Percentiles rank a stretch among this genome's conserved stretches.
Evolutionary conservation across 2,797 vertebrate genomes (phyloP).

Genomic region (Otus scops): DNA sequence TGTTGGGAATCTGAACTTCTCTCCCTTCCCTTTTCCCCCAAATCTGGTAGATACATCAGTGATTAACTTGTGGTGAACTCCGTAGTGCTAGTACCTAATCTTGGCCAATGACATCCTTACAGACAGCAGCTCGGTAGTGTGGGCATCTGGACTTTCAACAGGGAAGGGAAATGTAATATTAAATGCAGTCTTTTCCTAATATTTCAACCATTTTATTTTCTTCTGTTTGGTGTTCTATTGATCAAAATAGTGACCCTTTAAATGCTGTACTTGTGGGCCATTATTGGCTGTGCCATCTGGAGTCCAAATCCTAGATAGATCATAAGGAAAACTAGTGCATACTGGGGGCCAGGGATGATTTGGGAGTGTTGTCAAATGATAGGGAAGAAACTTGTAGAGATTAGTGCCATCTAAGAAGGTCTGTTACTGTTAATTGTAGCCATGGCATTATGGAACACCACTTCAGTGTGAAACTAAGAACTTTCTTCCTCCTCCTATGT

Average conservation of each 20-base stretch:
- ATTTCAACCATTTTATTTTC: not conserved
- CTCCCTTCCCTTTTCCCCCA: not conserved
- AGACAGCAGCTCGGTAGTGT: not conserved
- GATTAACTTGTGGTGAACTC: not conserved
- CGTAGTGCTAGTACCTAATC: not conserved
- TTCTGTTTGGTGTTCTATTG: not conserved
- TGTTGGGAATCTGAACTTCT: not conserved
- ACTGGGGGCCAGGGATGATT: not conserved
- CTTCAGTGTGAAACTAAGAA: not conserved
- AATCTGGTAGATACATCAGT: not conserved
- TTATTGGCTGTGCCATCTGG: not conserved
- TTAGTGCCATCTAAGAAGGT: not conserved
- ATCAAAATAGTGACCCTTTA: not conserved
- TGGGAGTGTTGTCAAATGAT: not conserved
- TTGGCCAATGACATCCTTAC: not conserved
- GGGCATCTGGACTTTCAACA: not conserved
- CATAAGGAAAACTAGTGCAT: not conserved
- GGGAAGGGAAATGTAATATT: not conserved
- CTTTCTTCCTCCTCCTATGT: rapidly evolving
- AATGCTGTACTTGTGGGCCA: not conserved
- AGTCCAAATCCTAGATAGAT: not conserved
- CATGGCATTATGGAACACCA: not conserved
- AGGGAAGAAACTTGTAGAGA: not conserved
- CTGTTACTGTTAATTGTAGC: not conserved
- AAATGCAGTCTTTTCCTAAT: not conserved